These are phyloP conservation scores for Torymus tubicola DNA, from an alignment of 2,888 invertebrate genomes.

Conservation along the genomic window DNA sequence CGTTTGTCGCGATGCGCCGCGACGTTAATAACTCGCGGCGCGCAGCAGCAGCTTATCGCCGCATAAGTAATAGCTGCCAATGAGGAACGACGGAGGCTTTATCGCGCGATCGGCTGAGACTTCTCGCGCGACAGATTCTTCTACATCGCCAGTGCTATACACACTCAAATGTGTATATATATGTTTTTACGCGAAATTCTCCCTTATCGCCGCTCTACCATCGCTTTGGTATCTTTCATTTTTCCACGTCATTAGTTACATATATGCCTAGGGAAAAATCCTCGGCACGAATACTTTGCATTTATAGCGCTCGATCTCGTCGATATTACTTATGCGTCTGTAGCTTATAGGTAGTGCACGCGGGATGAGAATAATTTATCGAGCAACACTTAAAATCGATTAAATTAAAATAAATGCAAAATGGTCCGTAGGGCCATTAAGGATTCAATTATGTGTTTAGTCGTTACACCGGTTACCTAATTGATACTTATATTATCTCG, in stretches of 20 bases:
- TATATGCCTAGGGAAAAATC: too few relatives aligned
- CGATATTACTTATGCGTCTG: too few relatives aligned
- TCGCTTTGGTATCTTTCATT: neutral
- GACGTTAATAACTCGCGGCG: conserved; percentile 45
- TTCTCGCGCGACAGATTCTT: conserved; percentile 1
- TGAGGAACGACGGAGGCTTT: conserved; percentile 53
- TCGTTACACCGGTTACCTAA: conserved; percentile 61
- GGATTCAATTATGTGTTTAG: conserved; percentile 53
- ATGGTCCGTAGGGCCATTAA: conserved; percentile 62
- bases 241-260: neutral
- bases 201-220: conserved; percentile 15
- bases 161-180: too few relatives aligned
- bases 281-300: too few relatives aligned
- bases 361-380: too few relatives aligned
- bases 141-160: too few relatives aligned
- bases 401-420: conserved; percentile 6
- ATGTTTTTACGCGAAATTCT: too few relatives aligned
- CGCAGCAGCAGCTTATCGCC: conserved; percentile 66
- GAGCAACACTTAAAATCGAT: neutral
- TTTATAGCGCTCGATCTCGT: too few relatives aligned
- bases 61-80: conserved; percentile 72
- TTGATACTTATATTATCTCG: conserved; percentile 72
- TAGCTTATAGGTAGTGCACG: too few relatives aligned
- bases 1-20: conserved; percentile 20
- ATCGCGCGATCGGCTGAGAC: conserved; percentile 33